Percentiles rank a stretch among this genome's conserved stretches.
Conservation (phyloP, 2,113 vertebrate species). For the Arvicanthis niloticus region DNA sequence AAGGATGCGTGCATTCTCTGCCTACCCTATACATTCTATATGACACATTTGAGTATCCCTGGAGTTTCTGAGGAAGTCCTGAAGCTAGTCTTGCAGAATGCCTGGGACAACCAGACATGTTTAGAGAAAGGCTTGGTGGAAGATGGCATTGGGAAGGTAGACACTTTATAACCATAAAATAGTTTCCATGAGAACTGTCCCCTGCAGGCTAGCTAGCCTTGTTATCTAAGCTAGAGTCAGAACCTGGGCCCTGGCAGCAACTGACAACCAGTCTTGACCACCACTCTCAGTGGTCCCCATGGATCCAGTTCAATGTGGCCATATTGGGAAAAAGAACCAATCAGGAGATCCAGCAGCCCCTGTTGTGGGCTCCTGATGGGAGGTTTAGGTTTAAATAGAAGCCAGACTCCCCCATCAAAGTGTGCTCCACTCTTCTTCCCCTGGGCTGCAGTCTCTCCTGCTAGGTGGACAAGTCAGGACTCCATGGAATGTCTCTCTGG, state of each 20-base stretch:
- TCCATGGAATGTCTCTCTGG: background rate
- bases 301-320: background rate
- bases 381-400: background rate
- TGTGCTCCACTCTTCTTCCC: background rate
- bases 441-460: background rate
- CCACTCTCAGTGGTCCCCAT: background rate
- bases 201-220: background rate
- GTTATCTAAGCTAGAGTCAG: background rate
- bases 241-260: background rate
- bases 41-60: background rate
- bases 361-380: background rate
- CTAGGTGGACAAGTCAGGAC: background rate
- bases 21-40: background rate
- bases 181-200: background rate
- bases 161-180: background rate
- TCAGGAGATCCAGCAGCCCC: background rate
- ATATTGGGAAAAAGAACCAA: background rate
- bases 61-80: background rate
- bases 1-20: background rate
- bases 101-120: background rate
- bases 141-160: background rate
- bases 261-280: background rate
- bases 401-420: no score
- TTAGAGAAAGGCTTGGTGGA: background rate
- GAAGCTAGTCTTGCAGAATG: background rate